phyloP scores from a whole-genome alignment of 2,888 invertebrate genomes.

The Megaustenia siamemsis region DNA sequence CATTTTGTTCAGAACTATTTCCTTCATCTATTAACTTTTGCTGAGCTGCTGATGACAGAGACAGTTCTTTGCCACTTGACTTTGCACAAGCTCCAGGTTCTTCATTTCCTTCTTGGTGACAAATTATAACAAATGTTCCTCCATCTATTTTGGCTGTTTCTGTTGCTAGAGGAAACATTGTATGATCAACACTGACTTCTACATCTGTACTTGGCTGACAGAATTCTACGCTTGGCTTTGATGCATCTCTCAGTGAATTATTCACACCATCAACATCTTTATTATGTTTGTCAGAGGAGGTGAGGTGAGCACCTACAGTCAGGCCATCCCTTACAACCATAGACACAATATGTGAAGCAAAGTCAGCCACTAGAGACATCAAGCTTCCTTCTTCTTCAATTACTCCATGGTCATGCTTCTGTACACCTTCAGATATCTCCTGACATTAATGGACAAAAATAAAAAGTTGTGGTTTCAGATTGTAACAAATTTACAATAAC shows the following conservation, averaged over 20 bases:
- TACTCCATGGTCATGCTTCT: slow-evolving; percentile 64
- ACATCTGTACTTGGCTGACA: neutral
- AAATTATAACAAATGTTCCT: neutral
- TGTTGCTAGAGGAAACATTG: too few species aligned
- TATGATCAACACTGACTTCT: neutral
- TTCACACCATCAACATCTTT: slow-evolving; percentile 12
- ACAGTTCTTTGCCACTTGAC: neutral
- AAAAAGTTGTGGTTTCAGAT: neutral
- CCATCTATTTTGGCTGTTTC: neutral
- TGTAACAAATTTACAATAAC: neutral
- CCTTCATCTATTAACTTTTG: neutral
- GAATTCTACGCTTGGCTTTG: neutral
- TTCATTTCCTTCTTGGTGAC: neutral
- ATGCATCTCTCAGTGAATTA: slow-evolving; percentile 23
- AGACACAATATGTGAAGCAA: slow-evolving; percentile 65
- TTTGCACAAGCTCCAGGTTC: neutral
- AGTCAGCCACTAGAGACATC: slow-evolving; percentile 63
- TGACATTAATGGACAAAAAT: slow-evolving; percentile 2
- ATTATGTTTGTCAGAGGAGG: neutral
- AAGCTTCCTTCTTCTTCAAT: slow-evolving; percentile 71
- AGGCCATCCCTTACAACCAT: slow-evolving; percentile 66
- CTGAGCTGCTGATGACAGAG: neutral
- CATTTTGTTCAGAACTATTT: neutral
- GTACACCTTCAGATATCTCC: slow-evolving; percentile 46
- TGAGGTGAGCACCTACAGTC: slow-evolving; percentile 57